Base-by-base conservation (phyloP, 1,140 invertebrate species). In the Thaumatotibia leucotreta region DNA sequence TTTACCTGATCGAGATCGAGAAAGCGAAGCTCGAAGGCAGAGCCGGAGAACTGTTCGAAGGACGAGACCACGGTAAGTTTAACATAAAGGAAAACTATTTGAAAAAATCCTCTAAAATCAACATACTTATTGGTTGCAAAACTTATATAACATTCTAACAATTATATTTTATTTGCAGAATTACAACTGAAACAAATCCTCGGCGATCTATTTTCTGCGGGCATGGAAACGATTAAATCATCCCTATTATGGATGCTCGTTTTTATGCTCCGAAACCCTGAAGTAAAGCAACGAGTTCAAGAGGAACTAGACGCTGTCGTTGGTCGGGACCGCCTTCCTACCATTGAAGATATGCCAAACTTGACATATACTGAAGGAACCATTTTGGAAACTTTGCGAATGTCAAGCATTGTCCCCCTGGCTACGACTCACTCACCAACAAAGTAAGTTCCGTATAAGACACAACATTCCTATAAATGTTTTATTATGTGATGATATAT, bases 191-290 rank as follows among this genome's bases (percentile, higher is more conserved):
- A 97, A 69, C 97, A 98, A 91, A 96, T 98, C 32, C 94, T 98
- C 70, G 96, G 95, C 2, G 97, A 98, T 82, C 90, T 99, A 17
- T 99, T 98, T 91, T 95, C 96, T 0, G 97, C 97, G 67, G 97
- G 97, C 5, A 97, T 98, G 94, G 98, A 99, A 89, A 99, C 97
- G 0, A 97, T 98, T 22, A 97, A 98, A 72, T 97, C 95, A 0
- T 97, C 97, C 0, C 83, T 99, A 0, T 92, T 97, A 52, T 99
- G 97, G 97, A 94, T 97, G 39, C 93, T 98, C 31, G 93, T 99
- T 0, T 95, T 97, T 77, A 96, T 98, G 94, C 84, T 98, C 5
- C 94, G 97, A 74, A 93, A 99, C 83, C 97, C 97, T 0, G 94
- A 97, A 58, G 93, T 96, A 0, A 97, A 97, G 82, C 92, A 91